A percentile compares a stretch with the other conserved stretches of the same genome.
phyloP scores from a whole-genome alignment of 1,140 invertebrate species.

The Aphaenogaster ashmeadi region DNA sequence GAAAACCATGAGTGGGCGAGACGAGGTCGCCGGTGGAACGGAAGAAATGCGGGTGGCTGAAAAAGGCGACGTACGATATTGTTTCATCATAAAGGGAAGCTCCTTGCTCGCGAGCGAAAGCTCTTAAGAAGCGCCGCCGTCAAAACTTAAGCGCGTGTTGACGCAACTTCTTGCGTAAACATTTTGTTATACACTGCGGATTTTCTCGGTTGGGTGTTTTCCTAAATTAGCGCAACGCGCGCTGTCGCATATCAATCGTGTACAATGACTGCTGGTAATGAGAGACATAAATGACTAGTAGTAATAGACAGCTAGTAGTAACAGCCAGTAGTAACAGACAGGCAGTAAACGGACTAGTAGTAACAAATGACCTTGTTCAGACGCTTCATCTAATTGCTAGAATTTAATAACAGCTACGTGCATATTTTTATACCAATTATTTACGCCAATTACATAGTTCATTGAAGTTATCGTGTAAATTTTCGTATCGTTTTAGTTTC shows the following conservation, averaged over 20 bases:
- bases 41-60: slow-evolving; percentile 52
- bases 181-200: slow-evolving; percentile 37
- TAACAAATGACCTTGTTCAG: not conserved
- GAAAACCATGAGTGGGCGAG: slow-evolving; percentile 72
- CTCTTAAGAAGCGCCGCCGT: slow-evolving; percentile 64
- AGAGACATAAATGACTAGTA: not conserved
- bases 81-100: slow-evolving; percentile 77
- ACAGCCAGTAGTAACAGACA: not conserved
- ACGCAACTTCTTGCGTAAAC: slow-evolving; percentile 19
- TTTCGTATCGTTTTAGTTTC: not conserved
- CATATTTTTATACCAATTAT: not conserved
- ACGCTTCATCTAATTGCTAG: not conserved
- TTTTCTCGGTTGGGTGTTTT: slow-evolving; percentile 31
- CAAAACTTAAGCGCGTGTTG: slow-evolving; percentile 42
- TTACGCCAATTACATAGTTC: not conserved
- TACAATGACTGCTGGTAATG: not conserved
- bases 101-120: slow-evolving; percentile 65
- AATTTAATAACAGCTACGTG: not conserved
- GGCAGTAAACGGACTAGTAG: not conserved
- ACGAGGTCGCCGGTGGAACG: slow-evolving; percentile 13
- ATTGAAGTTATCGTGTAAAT: not conserved
- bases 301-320: not conserved
- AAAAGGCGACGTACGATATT: slow-evolving; percentile 78
- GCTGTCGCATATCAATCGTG: slow-evolving; percentile 22
- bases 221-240: slow-evolving; percentile 18